phyloP scores from a whole-genome alignment of 2,888 invertebrate species.

The Schizaphis graminum region DNA sequence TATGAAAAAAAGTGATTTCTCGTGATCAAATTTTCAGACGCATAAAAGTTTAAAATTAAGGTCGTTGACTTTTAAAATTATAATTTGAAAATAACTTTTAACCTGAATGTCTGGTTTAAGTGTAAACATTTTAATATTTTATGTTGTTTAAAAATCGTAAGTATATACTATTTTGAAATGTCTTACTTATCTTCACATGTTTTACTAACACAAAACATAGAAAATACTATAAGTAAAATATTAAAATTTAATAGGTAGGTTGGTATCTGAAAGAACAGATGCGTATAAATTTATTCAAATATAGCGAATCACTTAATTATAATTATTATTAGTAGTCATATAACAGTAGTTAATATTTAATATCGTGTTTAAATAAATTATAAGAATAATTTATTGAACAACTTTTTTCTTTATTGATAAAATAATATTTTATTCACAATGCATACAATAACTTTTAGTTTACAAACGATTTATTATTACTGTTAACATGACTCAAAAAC shows the following conservation, averaged over 20 bases:
- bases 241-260: neutral
- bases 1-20: neutral
- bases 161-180: slow-evolving; percentile 14
- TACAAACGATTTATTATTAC: neutral
- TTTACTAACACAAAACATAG: neutral
- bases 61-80: slow-evolving; percentile 59
- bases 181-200: neutral
- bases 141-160: slow-evolving; percentile 7
- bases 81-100: slow-evolving; percentile 50
- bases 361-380: neutral
- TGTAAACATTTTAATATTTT: slow-evolving; percentile 51
- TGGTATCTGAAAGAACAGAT: neutral
- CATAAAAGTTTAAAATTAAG: slow-evolving; percentile 32
- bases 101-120: slow-evolving; percentile 29
- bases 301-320: neutral
- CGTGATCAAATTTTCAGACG: neutral
- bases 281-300: neutral
- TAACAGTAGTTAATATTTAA: neutral
- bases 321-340: neutral
- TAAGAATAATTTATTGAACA: neutral
- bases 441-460: neutral
- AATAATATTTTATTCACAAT: neutral
- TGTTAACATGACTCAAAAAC: neutral
- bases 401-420: neutral
- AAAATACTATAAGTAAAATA: neutral